Percentiles rank a stretch among this genome's conserved stretches.
Evolutionary conservation across 1,140 invertebrate species (phyloP).

Genomic region (Zaprionus africanus): DNA sequence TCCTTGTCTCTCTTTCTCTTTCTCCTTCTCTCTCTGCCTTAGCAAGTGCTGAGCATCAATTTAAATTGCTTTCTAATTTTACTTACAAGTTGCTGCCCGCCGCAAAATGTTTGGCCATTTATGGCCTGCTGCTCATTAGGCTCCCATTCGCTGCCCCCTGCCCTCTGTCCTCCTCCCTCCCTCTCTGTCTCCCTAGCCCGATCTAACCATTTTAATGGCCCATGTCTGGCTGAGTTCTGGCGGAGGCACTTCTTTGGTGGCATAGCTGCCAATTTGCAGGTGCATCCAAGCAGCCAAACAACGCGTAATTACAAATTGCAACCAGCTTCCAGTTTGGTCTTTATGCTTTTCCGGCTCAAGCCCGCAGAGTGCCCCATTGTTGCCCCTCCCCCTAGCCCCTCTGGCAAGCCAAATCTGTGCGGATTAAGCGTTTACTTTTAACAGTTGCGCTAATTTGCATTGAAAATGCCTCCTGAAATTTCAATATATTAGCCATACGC

Average conservation of each 20-base stretch:
- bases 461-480: background rate
- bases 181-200: conserved; percentile 8
- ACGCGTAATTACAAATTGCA: conserved; percentile 53
- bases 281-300: conserved; percentile 35
- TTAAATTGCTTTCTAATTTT: conserved; percentile 83
- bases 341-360: conserved; percentile 34
- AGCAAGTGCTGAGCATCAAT: conserved; percentile 36
- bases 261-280: conserved; percentile 48
- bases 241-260: conserved; percentile 44
- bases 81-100: conserved; percentile 60
- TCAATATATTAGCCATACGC: conserved; percentile 5
- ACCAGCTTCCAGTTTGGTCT: conserved; percentile 44
- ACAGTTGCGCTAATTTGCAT: conserved; percentile 6
- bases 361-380: background rate
- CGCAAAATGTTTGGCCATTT: conserved; percentile 71
- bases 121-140: conserved; percentile 72
- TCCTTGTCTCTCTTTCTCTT: background rate
- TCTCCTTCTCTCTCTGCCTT: too few species aligned
- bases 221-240: conserved; percentile 25
- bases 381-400: background rate
- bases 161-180: background rate
- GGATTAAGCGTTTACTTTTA: conserved; percentile 8
- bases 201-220: conserved; percentile 47
- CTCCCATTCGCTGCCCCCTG: conserved; percentile 21
- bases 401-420: background rate